phyloP scores from a whole-genome alignment of 1,140 invertebrate genomes.

The Leucophenga varia region DNA sequence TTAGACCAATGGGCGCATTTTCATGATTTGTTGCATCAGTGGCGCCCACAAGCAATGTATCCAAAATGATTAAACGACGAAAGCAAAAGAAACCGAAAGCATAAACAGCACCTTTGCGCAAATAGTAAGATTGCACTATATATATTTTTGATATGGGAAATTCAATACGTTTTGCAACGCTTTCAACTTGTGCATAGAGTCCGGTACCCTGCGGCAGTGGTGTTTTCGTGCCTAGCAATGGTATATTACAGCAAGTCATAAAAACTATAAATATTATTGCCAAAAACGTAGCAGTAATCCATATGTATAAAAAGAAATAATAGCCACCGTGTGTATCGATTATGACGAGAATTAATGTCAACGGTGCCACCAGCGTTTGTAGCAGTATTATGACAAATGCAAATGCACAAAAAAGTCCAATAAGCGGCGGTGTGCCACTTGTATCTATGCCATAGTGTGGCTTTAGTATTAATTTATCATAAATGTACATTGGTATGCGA shows the following conservation, averaged over 20 bases:
- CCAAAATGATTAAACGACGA: slow-evolving; percentile 21
- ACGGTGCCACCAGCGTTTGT: slow-evolving; percentile 22
- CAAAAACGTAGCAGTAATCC: slow-evolving; percentile 8
- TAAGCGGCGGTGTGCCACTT: slow-evolving; percentile 7
- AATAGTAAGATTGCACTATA: slow-evolving; percentile 11
- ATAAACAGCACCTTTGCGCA: slow-evolving; percentile 4
- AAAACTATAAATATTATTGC: neutral
- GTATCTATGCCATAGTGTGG: slow-evolving; percentile 6
- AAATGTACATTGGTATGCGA: slow-evolving; percentile 19
- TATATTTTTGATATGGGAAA: slow-evolving; percentile 9
- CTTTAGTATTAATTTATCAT: slow-evolving; percentile 20
- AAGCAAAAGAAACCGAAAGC: slow-evolving; percentile 14
- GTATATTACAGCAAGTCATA: slow-evolving; percentile 8
- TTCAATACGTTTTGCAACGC: neutral
- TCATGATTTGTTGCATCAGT: no score
- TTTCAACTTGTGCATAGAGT: neutral
- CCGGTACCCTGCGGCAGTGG: no score
- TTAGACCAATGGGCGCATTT: slow-evolving; percentile 17
- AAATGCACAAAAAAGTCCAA: slow-evolving; percentile 25
- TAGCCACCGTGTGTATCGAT: slow-evolving; percentile 1
- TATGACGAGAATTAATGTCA: slow-evolving; percentile 18
- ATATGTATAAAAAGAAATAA: slow-evolving; percentile 14
- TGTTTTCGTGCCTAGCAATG: slow-evolving; percentile 23
- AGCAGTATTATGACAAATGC: slow-evolving; percentile 20
- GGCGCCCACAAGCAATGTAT: slow-evolving; percentile 14